Evolutionary conservation across 1,140 invertebrate species (phyloP).

Genomic region (Apocrypta bakeri): DNA sequence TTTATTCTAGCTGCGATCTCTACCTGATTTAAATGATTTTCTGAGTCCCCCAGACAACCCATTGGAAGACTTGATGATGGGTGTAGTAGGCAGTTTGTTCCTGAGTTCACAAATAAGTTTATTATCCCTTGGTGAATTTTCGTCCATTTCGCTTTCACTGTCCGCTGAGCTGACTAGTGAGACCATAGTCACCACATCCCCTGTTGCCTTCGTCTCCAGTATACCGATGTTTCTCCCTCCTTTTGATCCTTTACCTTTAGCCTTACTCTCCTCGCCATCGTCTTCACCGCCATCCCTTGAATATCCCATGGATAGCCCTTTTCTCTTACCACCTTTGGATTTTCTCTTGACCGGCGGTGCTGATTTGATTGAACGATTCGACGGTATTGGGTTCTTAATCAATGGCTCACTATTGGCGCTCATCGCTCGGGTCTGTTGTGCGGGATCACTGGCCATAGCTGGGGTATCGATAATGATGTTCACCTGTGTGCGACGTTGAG

Average conservation of each 20-base stretch:
- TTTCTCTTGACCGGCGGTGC: constrained; percentile 64
- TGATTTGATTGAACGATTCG: constrained; percentile 64
- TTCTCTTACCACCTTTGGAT: constrained; percentile 62
- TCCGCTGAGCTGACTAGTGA: constrained; percentile 75
- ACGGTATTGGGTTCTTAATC: constrained; percentile 43
- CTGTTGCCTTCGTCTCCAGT: constrained; percentile 46
- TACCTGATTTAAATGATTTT: constrained; percentile 75
- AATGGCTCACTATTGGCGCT: constrained; percentile 30
- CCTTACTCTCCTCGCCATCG: constrained; percentile 43
- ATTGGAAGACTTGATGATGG: constrained; percentile 68
- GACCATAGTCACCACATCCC: constrained; percentile 76
- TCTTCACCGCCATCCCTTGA: constrained; percentile 55
- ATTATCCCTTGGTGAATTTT: constrained; percentile 65
- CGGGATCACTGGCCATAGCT: neutral
- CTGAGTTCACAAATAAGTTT: constrained; percentile 69
- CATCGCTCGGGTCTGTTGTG: constrained; percentile 44
- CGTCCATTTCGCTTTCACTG: constrained; percentile 73
- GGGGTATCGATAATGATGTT: constrained; percentile 64
- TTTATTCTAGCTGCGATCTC: neutral
- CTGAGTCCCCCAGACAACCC: constrained; percentile 58
- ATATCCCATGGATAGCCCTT: constrained; percentile 48
- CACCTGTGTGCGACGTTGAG: constrained; percentile 60
- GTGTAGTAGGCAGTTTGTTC: constrained; percentile 68
- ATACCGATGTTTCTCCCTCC: constrained; percentile 44
- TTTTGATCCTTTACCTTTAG: neutral